These are phyloP conservation scores for Globodera rostochiensis DNA, from an alignment of 1,140 invertebrate genomes.

Conservation along the genomic window DNA sequence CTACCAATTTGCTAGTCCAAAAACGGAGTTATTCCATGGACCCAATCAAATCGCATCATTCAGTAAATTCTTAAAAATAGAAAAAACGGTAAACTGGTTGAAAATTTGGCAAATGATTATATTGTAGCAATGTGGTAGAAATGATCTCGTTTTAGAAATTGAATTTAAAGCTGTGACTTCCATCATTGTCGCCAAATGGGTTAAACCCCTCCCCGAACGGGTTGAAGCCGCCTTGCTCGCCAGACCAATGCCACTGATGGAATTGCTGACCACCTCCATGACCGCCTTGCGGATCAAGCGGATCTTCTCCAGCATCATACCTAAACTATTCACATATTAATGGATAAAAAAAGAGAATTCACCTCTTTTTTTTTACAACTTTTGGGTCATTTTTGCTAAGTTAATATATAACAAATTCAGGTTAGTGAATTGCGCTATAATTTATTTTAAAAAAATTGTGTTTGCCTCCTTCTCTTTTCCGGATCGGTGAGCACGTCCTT, in stretches of 20 bases:
- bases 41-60: too few species aligned
- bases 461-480: slow-evolving; percentile 61
- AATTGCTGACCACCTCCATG: slow-evolving; percentile 71
- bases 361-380: too few species aligned
- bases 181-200: slow-evolving; percentile 67
- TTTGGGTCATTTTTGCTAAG: too few species aligned
- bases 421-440: slow-evolving; percentile 14
- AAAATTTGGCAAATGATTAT: too few species aligned
- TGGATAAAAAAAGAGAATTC: slow-evolving; percentile 72
- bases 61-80: too few species aligned
- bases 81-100: too few species aligned
- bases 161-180: slow-evolving; percentile 89
- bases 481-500: slow-evolving; percentile 87
- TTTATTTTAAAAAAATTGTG: slow-evolving; percentile 38
- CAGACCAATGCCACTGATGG: slow-evolving; percentile 62
- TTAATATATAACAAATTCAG: too few species aligned
- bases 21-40: too few species aligned
- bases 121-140: too few species aligned
- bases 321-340: slow-evolving; percentile 74
- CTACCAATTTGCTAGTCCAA: too few species aligned
- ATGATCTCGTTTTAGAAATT: slow-evolving; percentile 31
- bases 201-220: slow-evolving; percentile 76
- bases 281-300: slow-evolving; percentile 86
- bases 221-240: slow-evolving; percentile 72
- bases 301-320: slow-evolving; percentile 93